Evolutionary conservation across 2,113 vertebrate species (phyloP).

Genomic region (Pitta sordida): DNA sequence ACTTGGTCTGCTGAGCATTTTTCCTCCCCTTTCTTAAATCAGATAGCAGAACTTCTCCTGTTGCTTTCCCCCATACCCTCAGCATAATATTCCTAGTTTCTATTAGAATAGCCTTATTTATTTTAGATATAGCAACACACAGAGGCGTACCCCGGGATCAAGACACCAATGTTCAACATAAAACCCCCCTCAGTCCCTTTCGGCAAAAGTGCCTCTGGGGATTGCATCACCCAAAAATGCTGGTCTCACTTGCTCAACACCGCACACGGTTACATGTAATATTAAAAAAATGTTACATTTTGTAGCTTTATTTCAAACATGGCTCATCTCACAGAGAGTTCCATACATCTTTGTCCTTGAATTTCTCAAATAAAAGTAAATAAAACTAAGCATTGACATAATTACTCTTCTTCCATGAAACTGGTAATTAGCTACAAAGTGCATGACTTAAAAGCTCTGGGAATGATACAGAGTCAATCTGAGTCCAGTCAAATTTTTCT

Average conservation of each 20-base stretch:
- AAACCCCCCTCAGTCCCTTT: fast-evolving
- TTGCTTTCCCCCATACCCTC: neutral
- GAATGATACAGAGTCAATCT: neutral
- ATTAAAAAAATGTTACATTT: neutral
- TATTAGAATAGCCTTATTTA: neutral
- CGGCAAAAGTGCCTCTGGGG: neutral
- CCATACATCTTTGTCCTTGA: neutral
- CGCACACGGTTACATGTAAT: neutral
- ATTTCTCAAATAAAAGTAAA: neutral
- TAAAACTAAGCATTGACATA: neutral
- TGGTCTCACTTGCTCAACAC: neutral
- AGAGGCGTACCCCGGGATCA: neutral
- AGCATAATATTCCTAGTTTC: neutral
- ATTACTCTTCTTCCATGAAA: neutral
- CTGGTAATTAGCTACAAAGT: neutral
- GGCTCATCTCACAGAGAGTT: neutral
- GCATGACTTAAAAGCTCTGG: neutral
- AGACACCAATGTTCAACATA: neutral
- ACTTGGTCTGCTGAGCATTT: neutral
- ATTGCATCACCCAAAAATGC: neutral
- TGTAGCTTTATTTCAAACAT: neutral
- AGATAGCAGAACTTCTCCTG: neutral
- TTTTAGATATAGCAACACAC: neutral
- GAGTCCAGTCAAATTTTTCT: neutral
- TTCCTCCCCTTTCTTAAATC: neutral